Percentiles rank a stretch among this genome's conserved stretches.
Conservation (phyloP, 2,113 vertebrate genomes). For the Rhea pennata region DNA sequence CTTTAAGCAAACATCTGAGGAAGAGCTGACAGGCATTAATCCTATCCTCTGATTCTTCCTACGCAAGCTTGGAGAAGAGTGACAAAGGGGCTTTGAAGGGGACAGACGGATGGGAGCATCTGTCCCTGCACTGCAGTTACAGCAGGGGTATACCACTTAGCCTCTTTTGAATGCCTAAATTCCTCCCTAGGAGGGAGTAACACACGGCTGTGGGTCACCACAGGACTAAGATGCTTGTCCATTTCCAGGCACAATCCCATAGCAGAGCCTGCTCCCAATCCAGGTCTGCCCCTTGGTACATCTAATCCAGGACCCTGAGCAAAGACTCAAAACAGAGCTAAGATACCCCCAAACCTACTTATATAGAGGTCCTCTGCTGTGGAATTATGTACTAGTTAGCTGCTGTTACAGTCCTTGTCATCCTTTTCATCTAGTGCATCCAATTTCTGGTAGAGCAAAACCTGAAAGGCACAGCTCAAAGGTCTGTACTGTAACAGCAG, state of each 20-base stretch:
- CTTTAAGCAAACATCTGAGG: background rate
- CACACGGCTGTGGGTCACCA: background rate
- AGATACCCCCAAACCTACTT: background rate
- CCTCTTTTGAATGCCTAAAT: accelerated
- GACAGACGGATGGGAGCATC: background rate
- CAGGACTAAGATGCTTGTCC: background rate
- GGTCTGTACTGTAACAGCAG: background rate
- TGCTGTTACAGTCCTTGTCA: background rate
- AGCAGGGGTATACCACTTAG: background rate
- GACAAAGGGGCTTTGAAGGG: background rate
- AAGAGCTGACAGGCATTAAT: background rate
- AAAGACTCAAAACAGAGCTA: background rate
- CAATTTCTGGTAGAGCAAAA: background rate
- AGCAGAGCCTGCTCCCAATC: background rate
- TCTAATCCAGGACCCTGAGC: background rate
- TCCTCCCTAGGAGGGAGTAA: background rate
- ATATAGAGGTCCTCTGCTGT: background rate
- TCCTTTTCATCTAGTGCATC: background rate
- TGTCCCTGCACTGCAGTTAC: background rate
- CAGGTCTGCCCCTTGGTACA: background rate
- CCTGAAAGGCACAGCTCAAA: background rate
- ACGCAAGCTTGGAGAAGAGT: accelerated
- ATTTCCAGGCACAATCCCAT: background rate
- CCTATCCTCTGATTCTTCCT: background rate
- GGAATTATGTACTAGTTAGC: no score